phyloP scores from a whole-genome alignment of 2,113 vertebrate species.

The Orthonyx spaldingii region DNA sequence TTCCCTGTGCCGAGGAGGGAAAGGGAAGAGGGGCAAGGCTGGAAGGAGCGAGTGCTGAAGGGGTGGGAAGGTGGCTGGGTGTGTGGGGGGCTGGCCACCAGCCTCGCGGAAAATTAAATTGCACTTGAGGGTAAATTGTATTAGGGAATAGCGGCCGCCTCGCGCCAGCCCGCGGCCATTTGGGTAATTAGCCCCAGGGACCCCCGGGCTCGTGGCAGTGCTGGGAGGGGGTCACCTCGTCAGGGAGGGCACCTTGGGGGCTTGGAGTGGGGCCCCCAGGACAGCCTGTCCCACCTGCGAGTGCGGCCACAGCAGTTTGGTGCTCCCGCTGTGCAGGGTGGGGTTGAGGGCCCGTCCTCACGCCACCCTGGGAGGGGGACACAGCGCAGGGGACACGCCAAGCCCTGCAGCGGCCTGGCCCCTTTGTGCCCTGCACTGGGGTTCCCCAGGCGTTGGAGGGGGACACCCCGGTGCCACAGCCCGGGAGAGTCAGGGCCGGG shows the following conservation, averaged over 20 bases:
- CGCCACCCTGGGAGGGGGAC: not conserved
- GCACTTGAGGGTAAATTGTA: slow-evolving; percentile 97
- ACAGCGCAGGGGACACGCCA: rapidly evolving
- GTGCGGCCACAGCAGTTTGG: rapidly evolving
- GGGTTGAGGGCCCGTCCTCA: not conserved
- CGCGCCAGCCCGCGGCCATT: slow-evolving; percentile 88
- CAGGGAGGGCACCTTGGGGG: not conserved
- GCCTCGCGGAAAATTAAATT: slow-evolving; percentile 93
- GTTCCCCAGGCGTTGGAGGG: not conserved
- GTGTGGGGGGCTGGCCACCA: slow-evolving; percentile 66
- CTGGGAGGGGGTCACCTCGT: not conserved
- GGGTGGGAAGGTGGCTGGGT: slow-evolving; percentile 51
- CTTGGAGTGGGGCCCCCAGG: no score
- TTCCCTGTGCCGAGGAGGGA: not conserved
- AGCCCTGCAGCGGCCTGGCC: not conserved
- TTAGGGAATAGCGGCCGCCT: slow-evolving; percentile 91
- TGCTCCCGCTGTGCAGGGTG: not conserved
- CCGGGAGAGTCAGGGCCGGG: not conserved
- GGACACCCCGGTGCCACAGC: not conserved
- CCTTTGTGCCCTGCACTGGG: rapidly evolving
- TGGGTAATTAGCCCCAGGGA: slow-evolving; percentile 85
- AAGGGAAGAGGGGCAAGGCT: not conserved
- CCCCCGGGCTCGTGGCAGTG: rapidly evolving
- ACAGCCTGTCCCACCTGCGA: rapidly evolving
- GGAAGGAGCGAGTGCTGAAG: not conserved